Evolutionary conservation across 2,888 invertebrate genomes (phyloP).

Genomic region (Epistrophe grossulariae): DNA sequence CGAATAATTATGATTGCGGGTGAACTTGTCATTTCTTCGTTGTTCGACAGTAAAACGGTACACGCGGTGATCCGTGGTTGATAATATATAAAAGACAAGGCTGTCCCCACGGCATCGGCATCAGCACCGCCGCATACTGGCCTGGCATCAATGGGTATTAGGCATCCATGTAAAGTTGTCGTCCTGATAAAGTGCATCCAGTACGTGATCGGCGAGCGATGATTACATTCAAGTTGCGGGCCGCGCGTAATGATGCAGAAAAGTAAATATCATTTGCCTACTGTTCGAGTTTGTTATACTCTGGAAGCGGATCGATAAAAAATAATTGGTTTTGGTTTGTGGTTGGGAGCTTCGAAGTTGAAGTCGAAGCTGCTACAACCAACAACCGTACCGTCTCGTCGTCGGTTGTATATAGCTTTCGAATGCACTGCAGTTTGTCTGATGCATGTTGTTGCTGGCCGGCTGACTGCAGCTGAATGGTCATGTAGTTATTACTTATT

Average conservation of each 20-base stretch:
- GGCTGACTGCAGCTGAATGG: conserved; percentile 26
- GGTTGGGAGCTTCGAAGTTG: conserved; percentile 13
- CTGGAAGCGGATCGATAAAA: conserved; percentile 75
- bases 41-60: conserved; percentile 52
- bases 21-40: conserved; percentile 69
- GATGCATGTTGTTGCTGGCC: conserved; percentile 12
- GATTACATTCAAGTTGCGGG: conserved; percentile 69
- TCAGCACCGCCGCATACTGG: background rate
- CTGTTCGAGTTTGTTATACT: conserved; percentile 48
- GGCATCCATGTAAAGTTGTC: conserved; percentile 30
- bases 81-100: conserved; percentile 29
- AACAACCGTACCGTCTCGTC: background rate
- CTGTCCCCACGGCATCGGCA: background rate
- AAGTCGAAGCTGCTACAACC: conserved; percentile 25
- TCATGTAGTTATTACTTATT: conserved; percentile 59
- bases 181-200: conserved; percentile 73
- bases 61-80: conserved; percentile 43
- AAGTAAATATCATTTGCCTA: conserved; percentile 75
- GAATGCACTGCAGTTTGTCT: conserved; percentile 31
- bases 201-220: conserved; percentile 72
- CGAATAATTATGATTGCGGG: conserved; percentile 74
- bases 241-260: conserved; percentile 75
- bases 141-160: background rate
- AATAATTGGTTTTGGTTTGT: conserved; percentile 75
- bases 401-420: background rate